Evolutionary conservation across 92 coral and sea anemone genomes (phyloP).

Genomic region (Palythoa grandis): DNA sequence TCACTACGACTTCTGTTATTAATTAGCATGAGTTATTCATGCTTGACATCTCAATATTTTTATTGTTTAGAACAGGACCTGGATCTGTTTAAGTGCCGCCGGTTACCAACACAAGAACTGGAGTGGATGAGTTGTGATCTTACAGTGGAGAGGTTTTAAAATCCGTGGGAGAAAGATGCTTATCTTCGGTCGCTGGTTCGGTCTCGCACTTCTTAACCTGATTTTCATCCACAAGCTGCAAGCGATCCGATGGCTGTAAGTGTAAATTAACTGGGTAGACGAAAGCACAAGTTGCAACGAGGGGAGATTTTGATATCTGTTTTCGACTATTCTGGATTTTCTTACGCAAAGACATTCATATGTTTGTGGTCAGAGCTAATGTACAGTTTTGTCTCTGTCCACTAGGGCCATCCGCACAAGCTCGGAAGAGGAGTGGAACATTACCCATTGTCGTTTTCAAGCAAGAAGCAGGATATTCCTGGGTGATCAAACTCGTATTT

Average conservation of each 20-base stretch:
- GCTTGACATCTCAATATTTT: conserved; percentile 52
- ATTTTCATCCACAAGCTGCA: conserved; percentile 49
- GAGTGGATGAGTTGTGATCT: conserved; percentile 13
- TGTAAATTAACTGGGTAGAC: conserved; percentile 12
- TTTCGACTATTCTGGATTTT: neutral
- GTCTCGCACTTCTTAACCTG: conserved; percentile 5
- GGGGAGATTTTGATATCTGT: neutral
- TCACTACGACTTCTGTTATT: conserved; percentile 51
- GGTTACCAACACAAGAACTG: conserved; percentile 8
- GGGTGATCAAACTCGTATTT: conserved; percentile 75
- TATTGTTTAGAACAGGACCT: conserved; percentile 43
- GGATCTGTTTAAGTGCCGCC: conserved; percentile 32
- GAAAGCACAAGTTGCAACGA: conserved; percentile 20
- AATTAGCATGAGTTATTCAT: conserved; percentile 70
- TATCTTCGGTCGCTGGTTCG: neutral
- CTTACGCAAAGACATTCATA: neutral
- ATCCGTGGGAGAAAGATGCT: conserved; percentile 16
- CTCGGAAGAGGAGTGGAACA: conserved; percentile 66
- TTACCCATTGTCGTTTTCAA: conserved; percentile 55
- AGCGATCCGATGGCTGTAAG: conserved; percentile 84
- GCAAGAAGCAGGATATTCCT: conserved; percentile 57
- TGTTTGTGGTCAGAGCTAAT: neutral
- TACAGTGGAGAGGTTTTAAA: neutral
- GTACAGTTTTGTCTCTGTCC: conserved; percentile 14
- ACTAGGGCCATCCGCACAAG: conserved; percentile 45